Evolutionary conservation across 2,888 invertebrate genomes (phyloP).

Genomic region (Corbicula japonica): DNA sequence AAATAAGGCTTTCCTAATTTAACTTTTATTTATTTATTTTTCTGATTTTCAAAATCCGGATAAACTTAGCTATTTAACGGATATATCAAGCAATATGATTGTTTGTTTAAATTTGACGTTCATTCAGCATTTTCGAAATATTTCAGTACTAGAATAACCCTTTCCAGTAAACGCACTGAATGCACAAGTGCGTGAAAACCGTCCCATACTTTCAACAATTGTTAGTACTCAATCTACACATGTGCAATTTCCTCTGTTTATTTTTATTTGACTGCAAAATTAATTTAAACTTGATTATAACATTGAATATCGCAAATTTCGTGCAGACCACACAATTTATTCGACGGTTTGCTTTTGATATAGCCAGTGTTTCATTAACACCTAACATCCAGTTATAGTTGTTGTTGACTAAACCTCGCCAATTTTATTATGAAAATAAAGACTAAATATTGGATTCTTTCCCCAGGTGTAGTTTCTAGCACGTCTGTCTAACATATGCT

Average conservation of each 20-base stretch:
- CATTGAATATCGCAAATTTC: background rate
- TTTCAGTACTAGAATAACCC: too few relatives aligned
- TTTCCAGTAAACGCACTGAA: too few relatives aligned
- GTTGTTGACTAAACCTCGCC: conserved; percentile 58
- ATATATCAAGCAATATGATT: too few relatives aligned
- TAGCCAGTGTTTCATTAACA: conserved; percentile 32
- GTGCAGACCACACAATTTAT: conserved; percentile 28
- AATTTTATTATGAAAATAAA: conserved; percentile 67
- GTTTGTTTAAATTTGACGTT: too few relatives aligned
- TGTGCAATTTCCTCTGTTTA: conserved; percentile 12
- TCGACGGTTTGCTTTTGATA: conserved; percentile 22
- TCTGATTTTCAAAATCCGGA: too few relatives aligned
- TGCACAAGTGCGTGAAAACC: too few relatives aligned
- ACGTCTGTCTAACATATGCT: conserved; percentile 39
- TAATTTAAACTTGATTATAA: conserved; percentile 16
- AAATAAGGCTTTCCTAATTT: too few relatives aligned
- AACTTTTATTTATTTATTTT: too few relatives aligned
- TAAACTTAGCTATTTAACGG: too few relatives aligned
- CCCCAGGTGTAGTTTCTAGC: conserved; percentile 43
- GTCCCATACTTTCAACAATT: too few relatives aligned
- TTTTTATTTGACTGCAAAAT: conserved; percentile 5
- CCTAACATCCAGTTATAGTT: conserved; percentile 31
- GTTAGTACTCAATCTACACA: conserved; percentile 13
- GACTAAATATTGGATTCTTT: conserved; percentile 61
- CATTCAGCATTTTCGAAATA: too few relatives aligned